Evolutionary conservation across 2,797 vertebrate genomes (phyloP).

Genomic region (Sphenopsis melanotis): DNA sequence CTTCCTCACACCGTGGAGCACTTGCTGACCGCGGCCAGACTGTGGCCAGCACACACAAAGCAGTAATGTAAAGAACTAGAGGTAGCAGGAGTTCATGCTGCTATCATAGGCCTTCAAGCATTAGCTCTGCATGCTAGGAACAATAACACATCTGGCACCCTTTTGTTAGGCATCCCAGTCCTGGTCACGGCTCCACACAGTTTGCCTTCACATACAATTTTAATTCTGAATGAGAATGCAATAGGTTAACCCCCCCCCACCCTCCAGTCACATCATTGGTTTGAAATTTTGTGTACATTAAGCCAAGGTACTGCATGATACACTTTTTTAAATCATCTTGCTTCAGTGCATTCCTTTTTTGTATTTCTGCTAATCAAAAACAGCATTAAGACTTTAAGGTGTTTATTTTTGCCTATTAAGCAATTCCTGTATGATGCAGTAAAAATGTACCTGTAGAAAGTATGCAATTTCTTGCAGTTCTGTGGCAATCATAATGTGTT

Average conservation of each 20-base stretch:
- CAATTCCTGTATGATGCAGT: constrained; percentile 5
- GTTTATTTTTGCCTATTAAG: constrained; percentile 53
- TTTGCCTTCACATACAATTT: constrained; percentile 57
- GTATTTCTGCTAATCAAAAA: constrained; percentile 44
- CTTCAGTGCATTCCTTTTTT: constrained; percentile 66
- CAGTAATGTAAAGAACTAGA: constrained; percentile 53
- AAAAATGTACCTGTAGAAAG: background rate
- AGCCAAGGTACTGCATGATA: constrained; percentile 55
- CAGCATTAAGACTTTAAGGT: constrained; percentile 7
- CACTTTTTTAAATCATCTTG: constrained; percentile 1
- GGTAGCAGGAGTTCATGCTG: constrained; percentile 31
- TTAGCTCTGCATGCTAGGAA: constrained; percentile 49
- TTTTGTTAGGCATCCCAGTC: constrained; percentile 42
- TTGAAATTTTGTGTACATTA: constrained; percentile 10
- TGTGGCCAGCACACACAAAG: background rate
- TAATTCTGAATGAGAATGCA: constrained; percentile 51
- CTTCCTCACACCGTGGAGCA: background rate
- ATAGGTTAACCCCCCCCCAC: background rate
- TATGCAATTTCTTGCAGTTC: background rate
- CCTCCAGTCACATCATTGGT: background rate
- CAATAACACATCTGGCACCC: constrained; percentile 13
- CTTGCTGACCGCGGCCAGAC: background rate
- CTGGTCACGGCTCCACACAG: constrained; percentile 30
- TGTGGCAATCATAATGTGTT: background rate
- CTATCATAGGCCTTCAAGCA: constrained; percentile 39